Conservation (phyloP, 2,797 vertebrate genomes). For the Pantherophis vulpinus region DNA sequence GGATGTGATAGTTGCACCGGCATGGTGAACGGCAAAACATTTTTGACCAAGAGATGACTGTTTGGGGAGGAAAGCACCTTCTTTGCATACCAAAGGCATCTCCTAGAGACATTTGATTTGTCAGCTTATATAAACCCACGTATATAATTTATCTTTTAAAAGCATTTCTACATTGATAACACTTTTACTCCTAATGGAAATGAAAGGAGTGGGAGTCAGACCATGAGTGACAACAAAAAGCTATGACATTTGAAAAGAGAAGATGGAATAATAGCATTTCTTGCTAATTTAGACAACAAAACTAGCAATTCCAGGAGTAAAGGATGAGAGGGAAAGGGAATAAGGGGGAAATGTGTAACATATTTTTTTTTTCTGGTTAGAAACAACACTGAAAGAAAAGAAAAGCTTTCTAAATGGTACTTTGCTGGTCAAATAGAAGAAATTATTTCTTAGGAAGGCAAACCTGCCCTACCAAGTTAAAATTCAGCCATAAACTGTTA, state of each 20-base stretch:
- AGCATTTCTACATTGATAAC: background rate
- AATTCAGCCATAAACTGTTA: background rate
- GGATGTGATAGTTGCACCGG: constrained; percentile 44
- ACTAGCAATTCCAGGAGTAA: background rate
- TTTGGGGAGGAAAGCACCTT: background rate
- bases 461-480: background rate
- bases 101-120: background rate
- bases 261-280: background rate
- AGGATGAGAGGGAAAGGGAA: background rate
- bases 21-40: constrained; percentile 18
- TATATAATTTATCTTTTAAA: background rate
- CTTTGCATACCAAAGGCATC: background rate
- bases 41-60: background rate
- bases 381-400: background rate
- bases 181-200: background rate
- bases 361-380: background rate
- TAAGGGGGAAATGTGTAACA: background rate
- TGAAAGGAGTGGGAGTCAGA: background rate
- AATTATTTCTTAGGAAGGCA: background rate
- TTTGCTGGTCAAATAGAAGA: background rate
- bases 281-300: background rate
- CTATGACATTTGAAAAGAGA: background rate
- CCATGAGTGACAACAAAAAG: background rate
- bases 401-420: background rate
- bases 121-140: background rate